Evolutionary conservation across 2,888 invertebrate genomes (phyloP).

Genomic region (Reticulitermes lucifugus): DNA sequence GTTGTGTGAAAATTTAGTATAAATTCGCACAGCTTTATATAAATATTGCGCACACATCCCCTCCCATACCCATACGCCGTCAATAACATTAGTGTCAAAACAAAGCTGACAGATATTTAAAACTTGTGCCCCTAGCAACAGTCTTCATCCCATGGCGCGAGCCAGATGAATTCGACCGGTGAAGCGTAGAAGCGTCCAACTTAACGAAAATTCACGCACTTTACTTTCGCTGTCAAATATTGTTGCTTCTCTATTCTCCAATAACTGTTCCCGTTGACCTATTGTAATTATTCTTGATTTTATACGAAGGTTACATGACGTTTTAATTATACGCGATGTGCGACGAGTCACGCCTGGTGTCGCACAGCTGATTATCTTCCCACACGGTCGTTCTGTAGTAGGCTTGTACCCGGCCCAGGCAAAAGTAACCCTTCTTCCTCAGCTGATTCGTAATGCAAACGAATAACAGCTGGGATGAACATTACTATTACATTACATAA

Average conservation of each 20-base stretch:
- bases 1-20: too few relatives aligned
- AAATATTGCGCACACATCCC: too few relatives aligned
- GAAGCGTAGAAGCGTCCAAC: too few relatives aligned
- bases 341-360: conserved; percentile 20
- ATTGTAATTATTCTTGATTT: not conserved
- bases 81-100: not conserved
- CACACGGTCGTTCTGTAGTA: conserved; percentile 20
- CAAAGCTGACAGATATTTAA: not conserved
- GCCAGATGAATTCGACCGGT: not conserved
- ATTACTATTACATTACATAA: not conserved
- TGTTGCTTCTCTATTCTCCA: not conserved
- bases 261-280: not conserved
- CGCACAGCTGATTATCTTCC: conserved; percentile 33
- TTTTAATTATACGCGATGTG: not conserved
- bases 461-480: not conserved
- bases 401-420: conserved; percentile 33
- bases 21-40: too few relatives aligned
- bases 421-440: not conserved
- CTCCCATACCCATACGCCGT: not conserved
- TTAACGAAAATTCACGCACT: too few relatives aligned
- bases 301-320: not conserved
- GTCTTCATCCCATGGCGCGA: not conserved
- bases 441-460: conserved; percentile 11
- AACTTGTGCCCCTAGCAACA: not conserved
- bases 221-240: too few relatives aligned